These are phyloP conservation scores for Notarius lentiginosus DNA, from an alignment of 2,113 vertebrate species.

Conservation along the genomic window DNA sequence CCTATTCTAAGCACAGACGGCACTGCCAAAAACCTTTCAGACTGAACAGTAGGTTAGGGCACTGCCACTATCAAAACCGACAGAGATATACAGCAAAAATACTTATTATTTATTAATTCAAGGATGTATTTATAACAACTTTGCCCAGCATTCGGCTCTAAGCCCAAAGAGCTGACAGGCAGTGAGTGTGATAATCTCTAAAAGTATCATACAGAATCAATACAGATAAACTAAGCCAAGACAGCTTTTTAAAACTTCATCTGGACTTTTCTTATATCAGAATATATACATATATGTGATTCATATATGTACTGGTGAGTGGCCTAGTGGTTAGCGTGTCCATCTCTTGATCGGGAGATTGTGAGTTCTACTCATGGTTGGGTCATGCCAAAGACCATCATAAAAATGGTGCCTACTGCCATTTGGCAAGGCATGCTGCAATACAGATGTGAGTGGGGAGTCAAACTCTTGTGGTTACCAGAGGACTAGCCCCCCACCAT, in stretches of 20 bases:
- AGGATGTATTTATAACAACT: background rate
- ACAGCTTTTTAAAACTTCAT: background rate
- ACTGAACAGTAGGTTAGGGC: constrained; percentile 21
- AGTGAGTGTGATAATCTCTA: background rate
- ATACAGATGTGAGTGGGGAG: no score
- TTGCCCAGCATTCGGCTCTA: background rate
- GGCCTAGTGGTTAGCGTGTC: no score
- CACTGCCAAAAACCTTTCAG: background rate
- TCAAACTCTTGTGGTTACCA: no score
- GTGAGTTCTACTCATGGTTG: no score
- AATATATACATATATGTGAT: background rate
- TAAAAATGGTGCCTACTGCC: no score
- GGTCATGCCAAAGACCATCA: no score
- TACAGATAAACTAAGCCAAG: background rate
- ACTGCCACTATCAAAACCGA: background rate
- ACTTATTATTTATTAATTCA: background rate
- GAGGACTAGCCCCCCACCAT: no score
- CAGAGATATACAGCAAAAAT: background rate
- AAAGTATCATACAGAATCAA: constrained; percentile 19
- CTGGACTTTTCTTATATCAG: background rate
- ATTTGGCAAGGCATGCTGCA: no score
- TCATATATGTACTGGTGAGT: no score
- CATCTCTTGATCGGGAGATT: no score
- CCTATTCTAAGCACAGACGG: constrained; percentile 15
- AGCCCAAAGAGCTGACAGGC: background rate